Evolutionary conservation across 2,888 invertebrate genomes (phyloP), one percentile per base, ranked within the genome.

Genomic region (Cerastis rubricosa): DNA sequence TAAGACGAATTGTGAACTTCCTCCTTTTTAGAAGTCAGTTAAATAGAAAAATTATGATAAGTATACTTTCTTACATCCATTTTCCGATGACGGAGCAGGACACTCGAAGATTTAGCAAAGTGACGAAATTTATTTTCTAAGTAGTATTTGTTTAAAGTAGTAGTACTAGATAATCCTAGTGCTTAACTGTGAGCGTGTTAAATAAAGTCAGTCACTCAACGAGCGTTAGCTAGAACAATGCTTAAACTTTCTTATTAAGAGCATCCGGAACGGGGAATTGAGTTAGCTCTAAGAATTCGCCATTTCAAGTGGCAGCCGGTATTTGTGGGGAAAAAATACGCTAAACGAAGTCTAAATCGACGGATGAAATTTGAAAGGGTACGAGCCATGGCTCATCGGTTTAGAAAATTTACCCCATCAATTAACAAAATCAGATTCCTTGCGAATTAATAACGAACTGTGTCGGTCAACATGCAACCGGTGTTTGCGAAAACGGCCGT

Each of bases 281-380:
- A 22, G 25, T 71, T 43, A 51, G 19, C 70, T 71, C 69, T 69
- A 43, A 43, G 25, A 69, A 71, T 72, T 51, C 1, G 25, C 22
- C 49, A 71, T 54, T 71, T 12, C 11, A 71, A 54, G 43, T 45
- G n/a, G 11, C 29, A 54, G 47, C 0, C 47, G 2, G 14, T 25
- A 2, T 14, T 17, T 40, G 19, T 51, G n/a, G n/a, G 3, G 22
- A 12, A 47, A 35, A 25, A 4, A 71, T 12, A n/a, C 19, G n/a
- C 12, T 45, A 2, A 14, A 49, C 1, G 40, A 70, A 25, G 25
- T n/a, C 19, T 49, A 22, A 25, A 14, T 25, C 25, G 35, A 40
- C 25, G 12, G 40, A 43, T 43, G 25, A 47, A 35, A 35, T 47
- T n/a, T 71, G 12, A 19, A 45, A 64, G 17, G 4, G 29, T 29